Evolutionary conservation across 2,113 vertebrate species (phyloP).

Genomic region (Litocranius walleri): DNA sequence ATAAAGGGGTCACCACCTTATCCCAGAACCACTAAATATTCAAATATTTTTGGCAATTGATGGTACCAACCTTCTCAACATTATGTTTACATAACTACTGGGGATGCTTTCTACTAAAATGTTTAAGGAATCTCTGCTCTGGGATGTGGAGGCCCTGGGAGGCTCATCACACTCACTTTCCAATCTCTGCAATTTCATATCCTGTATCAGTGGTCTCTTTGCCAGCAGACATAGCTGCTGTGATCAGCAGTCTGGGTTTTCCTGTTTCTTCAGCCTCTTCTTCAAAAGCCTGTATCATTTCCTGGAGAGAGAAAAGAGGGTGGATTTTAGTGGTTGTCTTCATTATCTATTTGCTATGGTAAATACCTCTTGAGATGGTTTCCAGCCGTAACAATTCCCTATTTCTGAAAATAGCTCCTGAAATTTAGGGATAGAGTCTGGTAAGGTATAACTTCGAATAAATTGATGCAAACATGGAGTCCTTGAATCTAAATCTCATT

Average conservation of each 20-base stretch:
- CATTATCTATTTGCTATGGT: background rate
- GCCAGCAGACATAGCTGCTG: slow-evolving; percentile 66
- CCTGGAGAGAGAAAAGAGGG: slow-evolving; percentile 25
- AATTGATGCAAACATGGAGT: background rate
- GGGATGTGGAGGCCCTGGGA: background rate
- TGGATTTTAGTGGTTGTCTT: background rate
- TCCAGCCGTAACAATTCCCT: background rate
- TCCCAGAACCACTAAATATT: background rate
- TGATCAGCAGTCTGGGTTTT: slow-evolving; percentile 44
- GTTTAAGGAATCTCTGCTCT: background rate
- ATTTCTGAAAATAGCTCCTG: background rate
- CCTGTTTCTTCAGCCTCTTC: slow-evolving; percentile 37
- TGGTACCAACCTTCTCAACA: background rate
- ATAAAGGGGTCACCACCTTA: background rate
- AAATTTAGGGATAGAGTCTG: background rate
- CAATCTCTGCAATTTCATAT: slow-evolving; percentile 62
- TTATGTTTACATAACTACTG: background rate
- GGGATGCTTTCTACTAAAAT: background rate
- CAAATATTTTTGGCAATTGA: background rate
- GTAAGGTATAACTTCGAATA: background rate
- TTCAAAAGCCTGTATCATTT: slow-evolving; percentile 66
- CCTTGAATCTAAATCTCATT: background rate
- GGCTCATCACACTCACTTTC: slow-evolving; percentile 22
- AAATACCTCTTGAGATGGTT: background rate
- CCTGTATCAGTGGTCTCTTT: slow-evolving; percentile 61